Conservation (phyloP, 2,797 vertebrate species). For the Erethizon dorsatum region DNA sequence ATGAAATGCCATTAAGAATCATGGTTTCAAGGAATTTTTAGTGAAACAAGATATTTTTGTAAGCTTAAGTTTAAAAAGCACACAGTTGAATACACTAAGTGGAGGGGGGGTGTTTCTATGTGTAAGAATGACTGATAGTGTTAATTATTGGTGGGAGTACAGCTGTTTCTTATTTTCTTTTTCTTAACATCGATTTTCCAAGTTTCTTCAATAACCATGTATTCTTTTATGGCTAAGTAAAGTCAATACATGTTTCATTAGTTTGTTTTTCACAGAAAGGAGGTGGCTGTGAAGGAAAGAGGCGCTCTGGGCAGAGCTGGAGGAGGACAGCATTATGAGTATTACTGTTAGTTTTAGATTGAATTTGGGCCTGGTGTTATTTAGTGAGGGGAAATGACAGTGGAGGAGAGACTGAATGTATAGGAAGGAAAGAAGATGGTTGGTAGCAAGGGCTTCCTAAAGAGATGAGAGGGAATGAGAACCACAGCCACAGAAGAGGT, state of each 20-base stretch:
- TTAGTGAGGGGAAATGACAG: background rate
- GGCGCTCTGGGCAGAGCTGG: background rate
- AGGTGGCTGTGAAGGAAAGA: background rate
- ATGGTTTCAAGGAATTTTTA: constrained; percentile 37
- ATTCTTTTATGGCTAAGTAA: constrained; percentile 47
- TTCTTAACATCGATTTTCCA: constrained; percentile 20
- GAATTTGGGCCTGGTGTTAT: background rate
- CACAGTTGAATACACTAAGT: background rate
- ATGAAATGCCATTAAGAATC: background rate
- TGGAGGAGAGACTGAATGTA: background rate
- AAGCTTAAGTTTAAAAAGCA: background rate
- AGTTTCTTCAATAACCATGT: constrained; percentile 1
- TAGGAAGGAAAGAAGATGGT: background rate
- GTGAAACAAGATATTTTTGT: background rate
- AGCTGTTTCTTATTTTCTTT: constrained; percentile 45
- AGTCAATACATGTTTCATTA: background rate
- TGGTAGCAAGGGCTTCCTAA: background rate
- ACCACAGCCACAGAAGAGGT: background rate
- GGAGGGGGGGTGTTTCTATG: background rate
- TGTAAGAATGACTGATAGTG: background rate
- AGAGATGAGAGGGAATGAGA: background rate
- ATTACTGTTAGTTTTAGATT: background rate
- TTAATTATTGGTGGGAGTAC: background rate
- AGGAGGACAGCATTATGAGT: background rate
- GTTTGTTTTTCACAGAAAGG: constrained; percentile 29